These are phyloP conservation scores for Coturnix japonica DNA, from an alignment of 2,113 vertebrate species.

Conservation along the genomic window DNA sequence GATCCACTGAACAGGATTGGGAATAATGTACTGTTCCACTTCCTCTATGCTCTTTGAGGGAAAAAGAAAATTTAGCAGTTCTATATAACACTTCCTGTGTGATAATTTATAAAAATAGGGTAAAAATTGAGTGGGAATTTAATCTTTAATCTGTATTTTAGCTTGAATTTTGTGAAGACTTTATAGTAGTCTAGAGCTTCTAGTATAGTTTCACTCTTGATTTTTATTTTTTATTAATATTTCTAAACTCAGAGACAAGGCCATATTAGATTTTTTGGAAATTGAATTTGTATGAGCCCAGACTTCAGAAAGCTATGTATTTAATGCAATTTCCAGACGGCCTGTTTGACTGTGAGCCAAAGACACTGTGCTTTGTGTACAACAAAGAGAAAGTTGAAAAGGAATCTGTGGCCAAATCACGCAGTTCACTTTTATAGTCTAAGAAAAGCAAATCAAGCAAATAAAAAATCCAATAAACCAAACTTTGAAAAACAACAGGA, in stretches of 20 bases:
- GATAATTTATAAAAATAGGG: background rate
- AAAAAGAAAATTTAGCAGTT: fast-evolving
- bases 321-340: constrained; percentile 51
- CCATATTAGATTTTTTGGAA: constrained; percentile 41
- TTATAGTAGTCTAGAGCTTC: background rate
- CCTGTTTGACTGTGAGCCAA: constrained; percentile 36
- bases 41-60: background rate
- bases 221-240: background rate
- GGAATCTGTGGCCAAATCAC: background rate
- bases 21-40: background rate
- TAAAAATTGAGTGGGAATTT: background rate
- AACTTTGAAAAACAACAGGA: background rate
- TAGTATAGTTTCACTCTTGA: background rate
- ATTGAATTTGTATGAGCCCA: constrained; percentile 39
- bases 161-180: background rate
- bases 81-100: background rate
- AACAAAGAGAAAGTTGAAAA: background rate
- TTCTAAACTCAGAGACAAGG: background rate
- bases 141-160: background rate
- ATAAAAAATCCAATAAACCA: background rate
- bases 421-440: constrained; percentile 2
- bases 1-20: background rate
- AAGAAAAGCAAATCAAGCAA: background rate
- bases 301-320: constrained; percentile 42
- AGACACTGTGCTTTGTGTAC: background rate